A percentile compares a stretch with the other conserved stretches of the same genome.
Evolutionary conservation across 2,113 vertebrate species (phyloP).

Genomic region (Pavo muticus): DNA sequence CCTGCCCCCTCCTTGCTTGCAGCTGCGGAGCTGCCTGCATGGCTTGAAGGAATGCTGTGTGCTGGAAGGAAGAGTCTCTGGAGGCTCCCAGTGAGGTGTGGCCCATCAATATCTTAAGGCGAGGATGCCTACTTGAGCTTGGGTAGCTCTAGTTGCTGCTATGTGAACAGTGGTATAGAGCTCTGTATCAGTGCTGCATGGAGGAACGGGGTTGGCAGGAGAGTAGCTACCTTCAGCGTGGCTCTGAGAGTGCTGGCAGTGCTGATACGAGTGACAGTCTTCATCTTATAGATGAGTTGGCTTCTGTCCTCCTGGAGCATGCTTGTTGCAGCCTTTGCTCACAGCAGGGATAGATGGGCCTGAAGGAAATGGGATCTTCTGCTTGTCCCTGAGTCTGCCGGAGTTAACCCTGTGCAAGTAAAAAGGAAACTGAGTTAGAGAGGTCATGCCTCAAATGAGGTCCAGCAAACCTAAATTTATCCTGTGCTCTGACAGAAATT

Average conservation of each 20-base stretch:
- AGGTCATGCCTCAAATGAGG: neutral
- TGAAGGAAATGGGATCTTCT: neutral
- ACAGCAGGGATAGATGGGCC: neutral
- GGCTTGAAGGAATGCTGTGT: neutral
- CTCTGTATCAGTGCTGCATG: accelerated
- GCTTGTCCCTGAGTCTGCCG: neutral
- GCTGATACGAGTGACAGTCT: neutral
- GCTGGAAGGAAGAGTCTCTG: neutral
- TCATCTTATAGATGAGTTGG: neutral
- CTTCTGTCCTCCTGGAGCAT: neutral
- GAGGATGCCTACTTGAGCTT: neutral
- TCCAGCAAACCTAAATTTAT: neutral
- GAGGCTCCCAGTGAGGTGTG: neutral
- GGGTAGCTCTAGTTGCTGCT: neutral
- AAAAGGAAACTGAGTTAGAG: neutral
- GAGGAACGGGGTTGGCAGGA: neutral
- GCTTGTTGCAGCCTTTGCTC: neutral
- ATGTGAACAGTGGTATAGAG: accelerated
- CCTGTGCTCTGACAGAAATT: neutral
- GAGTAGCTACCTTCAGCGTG: neutral
- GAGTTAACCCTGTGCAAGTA: neutral
- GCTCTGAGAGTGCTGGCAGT: neutral
- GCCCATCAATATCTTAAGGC: accelerated
- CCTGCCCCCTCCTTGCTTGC: neutral
- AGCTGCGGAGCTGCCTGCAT: neutral